These are phyloP conservation scores for Aurelia sp. DNA, from an alignment of 30 jellyfish, hydroid and myxozoan species.

Conservation along the genomic window DNA sequence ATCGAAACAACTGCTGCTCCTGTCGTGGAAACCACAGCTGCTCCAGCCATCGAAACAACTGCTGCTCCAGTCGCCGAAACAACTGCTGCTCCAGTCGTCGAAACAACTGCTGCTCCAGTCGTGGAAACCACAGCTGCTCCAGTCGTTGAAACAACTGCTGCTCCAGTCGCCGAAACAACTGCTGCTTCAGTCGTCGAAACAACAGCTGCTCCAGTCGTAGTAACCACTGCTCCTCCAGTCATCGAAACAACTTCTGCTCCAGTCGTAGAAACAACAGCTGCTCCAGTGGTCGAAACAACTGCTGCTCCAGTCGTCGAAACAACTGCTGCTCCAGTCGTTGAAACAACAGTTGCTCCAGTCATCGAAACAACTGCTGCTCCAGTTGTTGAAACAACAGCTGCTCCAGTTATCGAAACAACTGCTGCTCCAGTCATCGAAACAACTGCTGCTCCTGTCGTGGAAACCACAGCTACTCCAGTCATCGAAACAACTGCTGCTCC, in stretches of 20 bases:
- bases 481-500: no score
- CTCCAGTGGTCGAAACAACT: neutral
- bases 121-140: constrained; percentile 10
- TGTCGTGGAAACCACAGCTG: constrained; percentile 5
- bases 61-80: constrained; percentile 16
- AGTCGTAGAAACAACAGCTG: no score
- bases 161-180: neutral
- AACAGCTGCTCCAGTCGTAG: constrained; percentile 9
- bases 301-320: neutral
- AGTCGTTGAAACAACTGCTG: constrained; percentile 2
- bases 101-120: constrained; percentile 7
- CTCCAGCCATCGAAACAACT: constrained; percentile 1
- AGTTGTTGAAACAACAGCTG: no score
- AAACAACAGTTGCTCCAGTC: no score
- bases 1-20: constrained; percentile 8
- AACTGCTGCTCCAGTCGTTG: neutral
- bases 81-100: neutral
- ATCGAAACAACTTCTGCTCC: no score
- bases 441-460: no score
- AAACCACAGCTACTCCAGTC: no score
- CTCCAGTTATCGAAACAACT: no score
- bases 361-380: no score
- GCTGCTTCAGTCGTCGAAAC: constrained; percentile 10
- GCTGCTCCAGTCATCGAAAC: no score
- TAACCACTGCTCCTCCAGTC: constrained; percentile 25